These are phyloP conservation scores for Poeciliopsis turrubarensis DNA, from an alignment of 2,113 vertebrate genomes.

Conservation along the genomic window DNA sequence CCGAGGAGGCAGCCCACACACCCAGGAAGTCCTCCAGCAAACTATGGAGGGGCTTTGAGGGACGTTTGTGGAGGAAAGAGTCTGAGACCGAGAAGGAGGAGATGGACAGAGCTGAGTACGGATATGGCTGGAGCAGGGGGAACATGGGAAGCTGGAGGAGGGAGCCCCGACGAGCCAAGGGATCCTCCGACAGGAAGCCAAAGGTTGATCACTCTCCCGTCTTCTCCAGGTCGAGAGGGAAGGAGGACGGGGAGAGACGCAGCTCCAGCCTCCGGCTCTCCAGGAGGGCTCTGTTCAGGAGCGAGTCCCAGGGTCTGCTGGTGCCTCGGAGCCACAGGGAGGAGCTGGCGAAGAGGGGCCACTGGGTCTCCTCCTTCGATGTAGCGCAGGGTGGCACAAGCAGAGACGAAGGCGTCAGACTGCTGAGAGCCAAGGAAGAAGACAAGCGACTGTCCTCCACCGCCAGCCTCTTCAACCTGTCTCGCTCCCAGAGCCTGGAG, in stretches of 20 bases:
- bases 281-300: constrained; percentile 77
- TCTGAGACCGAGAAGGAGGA: constrained; percentile 65
- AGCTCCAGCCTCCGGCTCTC: constrained; percentile 76
- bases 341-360: constrained; percentile 58
- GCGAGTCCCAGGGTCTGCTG: constrained; percentile 80
- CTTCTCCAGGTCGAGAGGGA: constrained; percentile 66
- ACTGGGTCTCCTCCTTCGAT: constrained; percentile 84
- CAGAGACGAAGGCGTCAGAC: constrained; percentile 61
- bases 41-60: constrained; percentile 78
- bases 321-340: constrained; percentile 65
- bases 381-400: constrained; percentile 66
- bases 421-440: constrained; percentile 62
- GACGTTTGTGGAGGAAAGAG: constrained; percentile 75
- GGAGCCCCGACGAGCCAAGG: constrained; percentile 59
- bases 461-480: constrained; percentile 81
- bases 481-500: constrained; percentile 81
- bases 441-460: constrained; percentile 80
- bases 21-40: constrained; percentile 67
- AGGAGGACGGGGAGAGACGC: constrained; percentile 71
- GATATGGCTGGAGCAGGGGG: constrained; percentile 69
- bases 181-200: constrained; percentile 63
- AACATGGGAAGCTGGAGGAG: constrained; percentile 70
- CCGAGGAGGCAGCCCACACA: constrained; percentile 39
- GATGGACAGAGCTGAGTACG: constrained; percentile 69
- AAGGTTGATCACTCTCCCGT: constrained; percentile 69